Conservation (phyloP, 2,888 invertebrate species). For the Ochropleura leucogaster region DNA sequence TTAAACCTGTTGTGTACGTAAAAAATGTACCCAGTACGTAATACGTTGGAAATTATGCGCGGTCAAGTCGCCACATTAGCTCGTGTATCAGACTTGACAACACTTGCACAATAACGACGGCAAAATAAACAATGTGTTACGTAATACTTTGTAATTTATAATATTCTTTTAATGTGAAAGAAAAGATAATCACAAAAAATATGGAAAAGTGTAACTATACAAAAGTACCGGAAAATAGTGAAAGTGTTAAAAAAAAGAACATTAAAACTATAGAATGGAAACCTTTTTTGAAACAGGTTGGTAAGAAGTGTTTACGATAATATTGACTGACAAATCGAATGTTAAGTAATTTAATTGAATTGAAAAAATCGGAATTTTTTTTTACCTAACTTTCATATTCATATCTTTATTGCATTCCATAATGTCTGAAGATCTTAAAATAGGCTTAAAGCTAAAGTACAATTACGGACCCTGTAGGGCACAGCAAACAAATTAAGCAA, state of each 20-base stretch:
- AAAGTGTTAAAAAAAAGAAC: conserved; percentile 12
- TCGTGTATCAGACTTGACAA: not conserved
- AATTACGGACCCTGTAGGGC: too few species aligned
- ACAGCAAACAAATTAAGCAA: too few species aligned
- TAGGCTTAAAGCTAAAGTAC: too few species aligned
- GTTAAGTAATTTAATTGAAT: too few species aligned
- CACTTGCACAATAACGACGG: not conserved
- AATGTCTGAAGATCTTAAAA: too few species aligned
- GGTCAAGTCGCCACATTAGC: not conserved
- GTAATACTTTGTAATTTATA: not conserved
- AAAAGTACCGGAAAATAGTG: conserved; percentile 16
- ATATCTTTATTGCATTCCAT: too few species aligned
- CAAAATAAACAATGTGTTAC: not conserved
- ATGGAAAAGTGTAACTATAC: conserved; percentile 39
- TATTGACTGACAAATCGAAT: too few species aligned
- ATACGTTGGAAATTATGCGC: not conserved
- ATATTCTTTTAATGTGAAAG: not conserved
- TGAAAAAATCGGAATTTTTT: too few species aligned
- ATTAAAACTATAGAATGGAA: conserved; percentile 25
- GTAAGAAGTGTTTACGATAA: not conserved
- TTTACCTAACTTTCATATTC: too few species aligned
- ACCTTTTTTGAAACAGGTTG: conserved; percentile 47
- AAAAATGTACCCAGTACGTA: not conserved
- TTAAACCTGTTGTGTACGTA: not conserved
- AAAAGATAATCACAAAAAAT: not conserved